Percentiles rank a stretch among this genome's conserved stretches.
phyloP scores from a whole-genome alignment of 2,888 invertebrate genomes.

The Eurytoma adleriae region DNA sequence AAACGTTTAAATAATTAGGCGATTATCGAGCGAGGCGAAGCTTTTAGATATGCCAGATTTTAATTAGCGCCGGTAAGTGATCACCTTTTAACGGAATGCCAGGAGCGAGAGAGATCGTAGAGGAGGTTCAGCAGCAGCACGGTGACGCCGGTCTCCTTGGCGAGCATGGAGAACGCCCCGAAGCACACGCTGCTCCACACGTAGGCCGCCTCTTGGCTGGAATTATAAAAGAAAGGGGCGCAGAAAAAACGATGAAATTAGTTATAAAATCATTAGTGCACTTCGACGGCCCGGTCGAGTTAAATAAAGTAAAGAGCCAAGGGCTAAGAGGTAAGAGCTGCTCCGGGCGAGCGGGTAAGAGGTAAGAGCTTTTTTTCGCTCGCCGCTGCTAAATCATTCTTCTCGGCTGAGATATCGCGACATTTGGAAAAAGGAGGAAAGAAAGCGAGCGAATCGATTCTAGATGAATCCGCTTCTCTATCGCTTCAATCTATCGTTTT shows the following conservation, averaged over 20 bases:
- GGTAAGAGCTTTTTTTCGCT: no score
- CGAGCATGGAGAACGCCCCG: slow-evolving; percentile 88
- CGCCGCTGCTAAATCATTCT: slow-evolving; percentile 51
- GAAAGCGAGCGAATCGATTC: slow-evolving; percentile 42
- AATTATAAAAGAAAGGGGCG: slow-evolving; percentile 53
- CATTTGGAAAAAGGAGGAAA: slow-evolving; percentile 40
- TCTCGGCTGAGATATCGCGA: slow-evolving; percentile 20
- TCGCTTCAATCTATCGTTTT: slow-evolving; percentile 57
- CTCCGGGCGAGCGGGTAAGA: neutral
- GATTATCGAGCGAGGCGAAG: neutral
- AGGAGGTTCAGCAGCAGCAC: slow-evolving; percentile 87
- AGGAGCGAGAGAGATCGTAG: slow-evolving; percentile 86
- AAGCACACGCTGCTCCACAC: slow-evolving; percentile 84
- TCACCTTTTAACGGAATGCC: slow-evolving; percentile 83
- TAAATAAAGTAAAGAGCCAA: neutral
- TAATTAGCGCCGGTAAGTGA: slow-evolving; percentile 11
- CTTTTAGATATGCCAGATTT: neutral
- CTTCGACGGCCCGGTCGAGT: neutral
- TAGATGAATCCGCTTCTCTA: slow-evolving; percentile 52
- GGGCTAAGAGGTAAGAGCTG: neutral
- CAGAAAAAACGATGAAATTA: neutral
- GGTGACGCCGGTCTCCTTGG: slow-evolving; percentile 91
- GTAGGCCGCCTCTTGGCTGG: slow-evolving; percentile 75
- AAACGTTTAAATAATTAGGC: no score
- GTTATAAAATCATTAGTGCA: neutral